A percentile compares a stretch with the other conserved stretches of the same genome.
phyloP scores from a whole-genome alignment of 2,113 vertebrate genomes.

The Parus major region DNA sequence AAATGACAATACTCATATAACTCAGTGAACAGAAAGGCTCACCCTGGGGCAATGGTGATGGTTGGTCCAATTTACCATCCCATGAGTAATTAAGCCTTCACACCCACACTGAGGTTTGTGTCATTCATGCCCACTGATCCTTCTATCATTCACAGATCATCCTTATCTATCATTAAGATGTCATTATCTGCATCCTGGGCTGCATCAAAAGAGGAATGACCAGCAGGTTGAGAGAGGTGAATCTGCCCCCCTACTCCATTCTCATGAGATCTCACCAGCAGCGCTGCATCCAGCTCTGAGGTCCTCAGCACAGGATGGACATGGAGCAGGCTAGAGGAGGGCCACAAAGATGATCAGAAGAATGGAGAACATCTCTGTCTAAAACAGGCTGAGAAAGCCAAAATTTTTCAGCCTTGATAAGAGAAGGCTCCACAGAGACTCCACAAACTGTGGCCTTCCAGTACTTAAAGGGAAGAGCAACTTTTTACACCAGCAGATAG shows the following conservation, averaged over 20 bases:
- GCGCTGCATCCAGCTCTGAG: background rate
- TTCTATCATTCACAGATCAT: background rate
- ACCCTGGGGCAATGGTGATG: background rate
- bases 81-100: background rate
- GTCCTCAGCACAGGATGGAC: background rate
- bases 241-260: background rate
- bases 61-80: background rate
- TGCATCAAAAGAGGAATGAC: background rate
- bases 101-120: background rate
- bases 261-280: background rate
- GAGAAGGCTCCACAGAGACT: background rate
- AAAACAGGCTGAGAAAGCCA: background rate
- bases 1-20: background rate
- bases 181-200: background rate
- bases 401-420: background rate
- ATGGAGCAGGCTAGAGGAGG: background rate
- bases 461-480: background rate
- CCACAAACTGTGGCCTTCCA: background rate
- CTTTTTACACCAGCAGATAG: background rate
- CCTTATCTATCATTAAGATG: background rate
- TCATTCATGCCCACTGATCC: background rate
- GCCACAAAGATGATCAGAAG: background rate
- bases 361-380: background rate
- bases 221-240: background rate
- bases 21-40: background rate